Conservation (phyloP, 2,888 invertebrate species). For the Hylaea fasciaria region DNA sequence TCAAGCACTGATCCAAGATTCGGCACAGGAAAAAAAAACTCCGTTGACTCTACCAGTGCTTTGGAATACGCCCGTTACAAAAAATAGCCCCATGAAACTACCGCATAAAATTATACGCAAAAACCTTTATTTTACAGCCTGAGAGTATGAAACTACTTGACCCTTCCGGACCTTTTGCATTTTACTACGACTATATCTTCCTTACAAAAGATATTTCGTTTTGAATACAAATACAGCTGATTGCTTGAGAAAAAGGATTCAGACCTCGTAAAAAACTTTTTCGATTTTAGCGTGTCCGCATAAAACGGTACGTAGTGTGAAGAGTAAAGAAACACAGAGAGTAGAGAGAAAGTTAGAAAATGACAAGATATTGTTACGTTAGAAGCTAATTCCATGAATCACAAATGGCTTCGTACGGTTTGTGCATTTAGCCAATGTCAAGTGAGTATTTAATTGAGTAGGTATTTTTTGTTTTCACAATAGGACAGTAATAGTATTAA, state of each 20-base stretch:
- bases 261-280: conserved; percentile 39
- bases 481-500: too few relatives aligned
- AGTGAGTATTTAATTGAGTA: too few relatives aligned
- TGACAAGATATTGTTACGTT: background rate
- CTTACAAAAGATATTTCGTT: conserved; percentile 34
- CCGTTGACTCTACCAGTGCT: too few relatives aligned
- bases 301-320: conserved; percentile 16
- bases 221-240: conserved; percentile 42
- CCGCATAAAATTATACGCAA: conserved; percentile 16
- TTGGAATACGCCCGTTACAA: too few relatives aligned
- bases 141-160: conserved; percentile 43
- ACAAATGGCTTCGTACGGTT: too few relatives aligned
- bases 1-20: too few relatives aligned
- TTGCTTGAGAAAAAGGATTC: conserved; percentile 38
- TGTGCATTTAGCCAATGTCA: too few relatives aligned
- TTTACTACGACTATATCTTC: conserved; percentile 36
- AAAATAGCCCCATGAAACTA: too few relatives aligned
- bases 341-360: background rate
- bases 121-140: conserved; percentile 43
- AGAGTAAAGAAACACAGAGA: background rate
- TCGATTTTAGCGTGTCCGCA: conserved; percentile 34
- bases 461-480: too few relatives aligned
- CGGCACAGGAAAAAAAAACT: too few relatives aligned
- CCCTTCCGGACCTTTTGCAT: conserved; percentile 40
- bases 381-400: too few relatives aligned